Evolutionary conservation across 2,888 invertebrate species (phyloP), one percentile per base, ranked within the genome.

Genomic region (Mesorhabditis spiculigera): DNA sequence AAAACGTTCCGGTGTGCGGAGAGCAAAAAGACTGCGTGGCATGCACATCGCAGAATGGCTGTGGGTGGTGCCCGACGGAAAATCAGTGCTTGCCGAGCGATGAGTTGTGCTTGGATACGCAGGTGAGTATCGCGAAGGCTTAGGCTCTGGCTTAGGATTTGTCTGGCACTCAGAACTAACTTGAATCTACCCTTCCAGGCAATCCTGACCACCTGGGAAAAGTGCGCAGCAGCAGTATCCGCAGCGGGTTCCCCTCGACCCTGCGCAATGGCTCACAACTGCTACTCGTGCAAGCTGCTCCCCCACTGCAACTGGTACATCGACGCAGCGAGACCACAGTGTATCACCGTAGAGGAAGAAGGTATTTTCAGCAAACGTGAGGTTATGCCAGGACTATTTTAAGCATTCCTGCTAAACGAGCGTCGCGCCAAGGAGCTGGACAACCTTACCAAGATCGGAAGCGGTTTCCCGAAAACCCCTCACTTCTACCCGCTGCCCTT

Each of bases 31-130:
- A 84, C 64, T 85, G 85, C 66, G 69, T 76, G 6, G 76, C 80
- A 4, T 85, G 85, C 68, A 75, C 82, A 5, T 75, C 77, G 1
- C 80, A 81, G 64, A 78, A 77, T 16, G 81, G 81, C 13, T 85
- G 85, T 67, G 83, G 82, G 5, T 85, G 85, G 85, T 85, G 85
- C 66, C 75, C 78, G 5, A 79, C 78, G n/a, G 82, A 81, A 44
- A 73, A 78, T 8, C 80, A 80, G 65, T 80, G 80, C 65, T 71
- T 80, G 5, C 78, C 77, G 5, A 75, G 65, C 43, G 78, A 80
- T 10, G 69, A 71, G 5, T 77, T 78, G 28, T 81, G 81, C 68
- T 72, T 81, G 4, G 78, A 80, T 68, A 79, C 79, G 63, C 72
- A 75, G 67, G 74, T 69, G 8, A 43, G 8, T 58, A 16, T 62